Evolutionary conservation across 2,113 vertebrate species (phyloP).

Genomic region (Notothenia rossii): DNA sequence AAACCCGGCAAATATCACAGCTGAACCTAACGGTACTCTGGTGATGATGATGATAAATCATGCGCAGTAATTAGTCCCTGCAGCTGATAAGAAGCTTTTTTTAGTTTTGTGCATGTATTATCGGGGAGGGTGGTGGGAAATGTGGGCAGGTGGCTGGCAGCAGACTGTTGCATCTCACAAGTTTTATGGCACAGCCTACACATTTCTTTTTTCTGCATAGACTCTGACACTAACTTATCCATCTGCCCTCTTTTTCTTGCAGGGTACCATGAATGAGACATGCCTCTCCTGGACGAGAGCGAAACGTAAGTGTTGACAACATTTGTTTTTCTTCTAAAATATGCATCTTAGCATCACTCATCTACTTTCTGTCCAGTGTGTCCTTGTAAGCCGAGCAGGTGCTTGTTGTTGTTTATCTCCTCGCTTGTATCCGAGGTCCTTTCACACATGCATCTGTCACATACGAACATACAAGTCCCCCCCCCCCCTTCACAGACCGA

Average conservation of each 20-base stretch:
- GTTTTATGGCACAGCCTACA: conserved; percentile 48
- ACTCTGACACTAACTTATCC: conserved; percentile 56
- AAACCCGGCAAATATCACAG: conserved; percentile 53
- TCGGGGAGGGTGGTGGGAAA: conserved; percentile 15
- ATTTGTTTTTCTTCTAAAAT: conserved; percentile 28
- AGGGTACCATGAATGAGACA: conserved; percentile 97
- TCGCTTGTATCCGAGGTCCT: not conserved
- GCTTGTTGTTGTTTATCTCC: conserved; percentile 35
- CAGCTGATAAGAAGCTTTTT: conserved; percentile 47
- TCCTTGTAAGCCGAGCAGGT: conserved; percentile 38
- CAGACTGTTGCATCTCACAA: conserved; percentile 74
- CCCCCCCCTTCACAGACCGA: conserved; percentile 2
- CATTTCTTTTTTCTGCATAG: conserved; percentile 38
- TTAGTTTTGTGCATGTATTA: conserved; percentile 40
- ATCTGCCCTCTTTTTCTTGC: conserved; percentile 55
- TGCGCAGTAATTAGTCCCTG: conserved; percentile 51
- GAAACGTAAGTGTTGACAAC: conserved; percentile 88
- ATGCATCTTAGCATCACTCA: conserved; percentile 17
- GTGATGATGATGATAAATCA: conserved; percentile 24
- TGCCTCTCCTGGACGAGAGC: conserved; percentile 95
- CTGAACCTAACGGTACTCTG: conserved; percentile 32
- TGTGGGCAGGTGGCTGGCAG: conserved; percentile 51
- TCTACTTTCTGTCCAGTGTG: not conserved
- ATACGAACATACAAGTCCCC: conserved; percentile 13
- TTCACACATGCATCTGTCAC: conserved; percentile 35